phyloP scores from a whole-genome alignment of 2,888 invertebrate species.

The Microchrysa polita region DNA sequence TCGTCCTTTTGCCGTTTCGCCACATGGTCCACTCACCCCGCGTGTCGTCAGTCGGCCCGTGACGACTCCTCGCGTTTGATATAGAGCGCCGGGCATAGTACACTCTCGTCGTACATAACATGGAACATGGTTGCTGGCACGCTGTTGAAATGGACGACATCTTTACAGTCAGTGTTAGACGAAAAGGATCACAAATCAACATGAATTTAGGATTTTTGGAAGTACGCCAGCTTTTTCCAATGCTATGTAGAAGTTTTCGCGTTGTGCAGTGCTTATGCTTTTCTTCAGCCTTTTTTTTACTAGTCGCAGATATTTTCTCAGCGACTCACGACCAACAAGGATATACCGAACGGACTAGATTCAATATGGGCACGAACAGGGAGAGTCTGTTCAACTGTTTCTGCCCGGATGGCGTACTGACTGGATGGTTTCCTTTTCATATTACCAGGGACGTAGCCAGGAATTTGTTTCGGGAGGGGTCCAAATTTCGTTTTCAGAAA shows the following conservation, averaged over 20 bases:
- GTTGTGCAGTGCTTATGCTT: not conserved
- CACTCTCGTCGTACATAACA: conserved; percentile 14
- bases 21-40: not conserved
- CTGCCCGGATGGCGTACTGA: not conserved
- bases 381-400: conserved; percentile 30
- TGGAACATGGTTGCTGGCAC: conserved; percentile 34
- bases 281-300: not conserved
- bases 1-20: not conserved
- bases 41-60: too few species aligned
- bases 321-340: not conserved
- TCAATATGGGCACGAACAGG: conserved; percentile 5
- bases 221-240: conserved; percentile 25
- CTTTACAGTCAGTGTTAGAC: conserved; percentile 39
- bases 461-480: too few species aligned
- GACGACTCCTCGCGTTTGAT: too few species aligned
- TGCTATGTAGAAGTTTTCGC: conserved; percentile 29
- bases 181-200: conserved; percentile 43
- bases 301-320: not conserved
- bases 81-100: not conserved
- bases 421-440: conserved; percentile 26
- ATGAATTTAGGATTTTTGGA: conserved; percentile 44
- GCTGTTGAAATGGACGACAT: conserved; percentile 39
- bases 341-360: not conserved
- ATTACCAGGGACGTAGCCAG: conserved; percentile 30
- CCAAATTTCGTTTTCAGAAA: too few species aligned